Base-by-base conservation (phyloP, 2,797 vertebrate species). In the Echeneis naucrates region DNA sequence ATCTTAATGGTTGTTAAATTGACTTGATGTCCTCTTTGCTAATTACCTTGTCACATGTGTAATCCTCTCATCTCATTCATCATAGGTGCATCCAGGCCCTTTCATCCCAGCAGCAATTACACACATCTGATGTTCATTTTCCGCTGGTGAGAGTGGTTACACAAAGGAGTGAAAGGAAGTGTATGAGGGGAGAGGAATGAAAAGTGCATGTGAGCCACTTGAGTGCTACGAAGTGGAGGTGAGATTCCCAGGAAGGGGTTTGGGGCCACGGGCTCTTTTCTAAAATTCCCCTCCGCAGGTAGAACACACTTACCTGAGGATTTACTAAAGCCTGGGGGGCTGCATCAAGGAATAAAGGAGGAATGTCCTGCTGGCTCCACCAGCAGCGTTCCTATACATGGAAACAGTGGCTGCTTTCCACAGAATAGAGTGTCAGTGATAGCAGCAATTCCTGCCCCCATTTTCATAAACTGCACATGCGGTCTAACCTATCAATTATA, bases 121-220 rank as follows among this genome's bases (percentile, higher is more conserved):
- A 50, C 82, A 89, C 89, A 90, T 92, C 87, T 91, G 90, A 92
- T 79, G 76, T 52, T 90, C 86, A 87, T 92, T 84, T 86, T 82
- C 75, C 80, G 71, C 37, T 66, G 42, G 70, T 33, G 67, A 76
- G 80, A 55, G 37, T 65, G 35, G 75, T 77, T 72, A 23, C 66
- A 70, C 77, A 44, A 75, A 81, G 52, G 40, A 70, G 73, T 1
- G 6, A 47, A 71, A 70, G 72, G 76, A 85, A 80, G 81, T 69
- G 69, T 55, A 52, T 7, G 24, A 23, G 33, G 54, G 65, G 37
- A 60, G 70, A 78, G 73, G 82, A 56, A 79, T 75, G 80, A 76
- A 60, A 66, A 24, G 26, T 57, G 57, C 53, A 59, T 57, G 58
- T 62, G 54, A 67, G 66, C 21, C 68, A 64, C 76, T 77, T 63